Conservation (phyloP, 2,797 vertebrate genomes). For the Sebastes paucispinis region DNA sequence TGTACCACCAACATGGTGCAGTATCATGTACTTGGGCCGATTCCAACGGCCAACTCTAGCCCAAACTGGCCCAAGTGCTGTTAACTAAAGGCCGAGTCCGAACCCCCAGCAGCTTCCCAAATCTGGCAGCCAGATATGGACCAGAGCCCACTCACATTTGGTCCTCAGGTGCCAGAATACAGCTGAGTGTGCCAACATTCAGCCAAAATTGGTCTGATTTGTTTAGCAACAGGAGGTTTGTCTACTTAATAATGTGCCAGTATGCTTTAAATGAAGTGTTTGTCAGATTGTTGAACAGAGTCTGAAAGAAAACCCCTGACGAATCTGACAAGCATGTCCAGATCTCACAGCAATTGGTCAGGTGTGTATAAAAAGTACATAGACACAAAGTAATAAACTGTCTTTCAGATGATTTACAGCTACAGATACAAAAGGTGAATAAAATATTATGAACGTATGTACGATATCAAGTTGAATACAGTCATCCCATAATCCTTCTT, state of each 20-base stretch:
- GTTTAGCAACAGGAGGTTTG: not conserved
- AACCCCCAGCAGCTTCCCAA: not conserved
- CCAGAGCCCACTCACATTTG: not conserved
- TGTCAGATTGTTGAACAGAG: not conserved
- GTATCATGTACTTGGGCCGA: not conserved
- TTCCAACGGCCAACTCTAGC: not conserved
- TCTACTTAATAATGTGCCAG: not conserved
- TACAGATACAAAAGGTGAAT: not conserved
- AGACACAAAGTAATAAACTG: not conserved
- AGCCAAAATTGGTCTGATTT: not conserved
- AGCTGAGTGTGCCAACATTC: not conserved
- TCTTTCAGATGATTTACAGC: not conserved
- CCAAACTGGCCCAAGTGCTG: not conserved
- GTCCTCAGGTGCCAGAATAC: not conserved
- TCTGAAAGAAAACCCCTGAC: not conserved
- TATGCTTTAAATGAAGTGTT: not conserved
- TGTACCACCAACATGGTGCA: not conserved
- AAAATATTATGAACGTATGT: not conserved
- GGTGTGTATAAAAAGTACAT: not conserved
- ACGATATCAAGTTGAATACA: not conserved
- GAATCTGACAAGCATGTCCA: not conserved
- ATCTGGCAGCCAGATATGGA: not conserved
- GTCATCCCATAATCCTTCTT: not conserved
- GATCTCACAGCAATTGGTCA: not conserved
- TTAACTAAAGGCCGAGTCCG: not conserved